Percentiles rank a stretch among this genome's conserved stretches.
Conservation (phyloP, 2,113 vertebrate species). For the Scytalopus superciliaris region DNA sequence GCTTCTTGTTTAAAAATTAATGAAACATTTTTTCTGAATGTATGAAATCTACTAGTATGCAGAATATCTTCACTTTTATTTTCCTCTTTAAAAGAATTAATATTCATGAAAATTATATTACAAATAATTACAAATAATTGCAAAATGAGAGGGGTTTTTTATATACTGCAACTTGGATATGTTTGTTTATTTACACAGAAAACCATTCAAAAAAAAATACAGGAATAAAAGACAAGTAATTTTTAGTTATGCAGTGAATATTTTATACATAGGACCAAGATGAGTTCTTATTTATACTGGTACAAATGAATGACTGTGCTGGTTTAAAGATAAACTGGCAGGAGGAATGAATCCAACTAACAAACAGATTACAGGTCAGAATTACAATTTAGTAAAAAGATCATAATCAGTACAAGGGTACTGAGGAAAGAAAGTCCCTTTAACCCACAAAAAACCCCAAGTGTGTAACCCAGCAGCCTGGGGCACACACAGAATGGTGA, state of each 20-base stretch:
- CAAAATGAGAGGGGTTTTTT: conserved; percentile 15
- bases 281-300: neutral
- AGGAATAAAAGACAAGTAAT: neutral
- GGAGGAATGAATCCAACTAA: no score
- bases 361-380: no score
- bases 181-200: conserved; percentile 58
- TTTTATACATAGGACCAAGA: neutral
- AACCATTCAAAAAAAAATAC: neutral
- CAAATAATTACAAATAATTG: conserved; percentile 60
- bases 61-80: conserved; percentile 45
- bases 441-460: no score
- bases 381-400: no score
- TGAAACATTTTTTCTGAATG: conserved; percentile 45
- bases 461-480: no score
- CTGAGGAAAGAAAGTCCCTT: no score
- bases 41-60: conserved; percentile 26
- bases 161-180: neutral
- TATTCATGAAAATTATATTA: conserved; percentile 64
- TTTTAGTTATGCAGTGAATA: neutral
- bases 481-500: no score
- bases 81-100: conserved; percentile 63
- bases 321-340: no score
- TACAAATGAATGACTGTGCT: neutral
- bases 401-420: no score
- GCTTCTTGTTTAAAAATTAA: conserved; percentile 73